Evolutionary conservation across 53 echinoderm and acorn worm species (phyloP).

Genomic region (Arbacia lixula): DNA sequence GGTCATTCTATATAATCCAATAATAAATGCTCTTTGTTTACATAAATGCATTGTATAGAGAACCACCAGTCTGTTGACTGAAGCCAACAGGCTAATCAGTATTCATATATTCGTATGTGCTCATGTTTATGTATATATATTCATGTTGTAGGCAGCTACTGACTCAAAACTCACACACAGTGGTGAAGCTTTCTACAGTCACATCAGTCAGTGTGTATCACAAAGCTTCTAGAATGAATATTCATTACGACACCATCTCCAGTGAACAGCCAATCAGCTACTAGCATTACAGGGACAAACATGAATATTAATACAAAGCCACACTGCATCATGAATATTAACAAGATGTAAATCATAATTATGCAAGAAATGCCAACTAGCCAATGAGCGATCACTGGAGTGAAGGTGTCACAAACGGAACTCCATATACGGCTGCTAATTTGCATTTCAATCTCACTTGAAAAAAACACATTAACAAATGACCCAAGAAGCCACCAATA

Average conservation of each 20-base stretch:
- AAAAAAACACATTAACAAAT: conserved; percentile 29
- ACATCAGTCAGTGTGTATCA: conserved; percentile 44
- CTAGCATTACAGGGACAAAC: neutral
- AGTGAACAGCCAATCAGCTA: conserved; percentile 45
- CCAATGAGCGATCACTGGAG: conserved; percentile 26
- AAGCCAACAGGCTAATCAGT: conserved; percentile 28
- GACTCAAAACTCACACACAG: conserved; percentile 56
- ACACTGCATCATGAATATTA: conserved; percentile 45
- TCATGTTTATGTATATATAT: conserved; percentile 58
- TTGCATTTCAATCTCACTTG: conserved; percentile 6
- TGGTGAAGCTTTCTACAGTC: conserved; percentile 54
- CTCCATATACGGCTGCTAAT: conserved; percentile 5
- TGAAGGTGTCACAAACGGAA: conserved; percentile 26
- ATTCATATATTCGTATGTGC: conserved; percentile 58
- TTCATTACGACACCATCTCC: conserved; percentile 39
- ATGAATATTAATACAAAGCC: conserved; percentile 42
- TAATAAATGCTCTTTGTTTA: conserved; percentile 63
- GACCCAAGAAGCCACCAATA: conserved; percentile 61
- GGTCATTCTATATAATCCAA: conserved; percentile 61
- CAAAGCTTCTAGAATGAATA: conserved; percentile 59
- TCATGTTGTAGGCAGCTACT: conserved; percentile 59
- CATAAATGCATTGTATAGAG: conserved; percentile 60
- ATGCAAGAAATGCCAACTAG: conserved; percentile 12
- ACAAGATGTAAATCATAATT: conserved; percentile 14
- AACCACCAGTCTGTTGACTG: conserved; percentile 8